Percentiles rank a stretch among this genome's conserved stretches.
Conservation (phyloP, 2,113 vertebrate species). For the Ochotona curzoniae region DNA sequence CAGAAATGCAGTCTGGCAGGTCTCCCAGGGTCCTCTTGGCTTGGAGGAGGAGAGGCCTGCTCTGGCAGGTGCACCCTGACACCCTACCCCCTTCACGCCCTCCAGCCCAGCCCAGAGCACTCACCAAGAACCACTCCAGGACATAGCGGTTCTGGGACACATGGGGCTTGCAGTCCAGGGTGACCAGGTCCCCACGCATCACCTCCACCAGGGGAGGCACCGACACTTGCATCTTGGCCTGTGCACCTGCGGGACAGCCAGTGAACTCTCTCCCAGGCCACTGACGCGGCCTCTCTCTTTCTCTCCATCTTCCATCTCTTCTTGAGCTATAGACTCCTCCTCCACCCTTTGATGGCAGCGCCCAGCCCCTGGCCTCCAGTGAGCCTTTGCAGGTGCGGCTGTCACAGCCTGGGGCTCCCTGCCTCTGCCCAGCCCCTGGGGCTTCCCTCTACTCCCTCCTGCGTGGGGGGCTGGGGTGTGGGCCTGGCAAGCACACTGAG, state of each 20-base stretch:
- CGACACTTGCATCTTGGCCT: slow-evolving; percentile 75
- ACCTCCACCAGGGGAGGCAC: slow-evolving; percentile 85
- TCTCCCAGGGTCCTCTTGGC: background rate
- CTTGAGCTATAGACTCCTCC: background rate
- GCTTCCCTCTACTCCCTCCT: background rate
- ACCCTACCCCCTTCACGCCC: fast-evolving
- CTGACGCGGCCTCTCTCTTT: background rate
- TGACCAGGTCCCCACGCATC: slow-evolving; percentile 78
- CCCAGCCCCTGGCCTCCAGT: background rate
- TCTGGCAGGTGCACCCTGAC: background rate
- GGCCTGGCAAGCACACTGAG: slow-evolving; percentile 50
- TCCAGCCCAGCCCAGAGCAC: slow-evolving; percentile 54
- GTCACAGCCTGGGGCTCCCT: background rate
- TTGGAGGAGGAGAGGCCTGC: background rate
- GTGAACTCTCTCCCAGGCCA: background rate
- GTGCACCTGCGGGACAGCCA: slow-evolving; percentile 77
- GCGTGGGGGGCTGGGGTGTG: slow-evolving; percentile 49
- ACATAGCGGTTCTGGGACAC: background rate
- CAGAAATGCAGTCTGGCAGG: background rate
- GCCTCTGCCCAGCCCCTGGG: background rate
- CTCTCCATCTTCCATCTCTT: background rate
- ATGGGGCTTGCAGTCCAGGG: slow-evolving; percentile 85
- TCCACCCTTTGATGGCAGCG: background rate
- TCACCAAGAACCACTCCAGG: slow-evolving; percentile 91
- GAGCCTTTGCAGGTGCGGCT: background rate